Evolutionary conservation across 2,888 invertebrate species (phyloP).

Genomic region (Antheraea yamamai): DNA sequence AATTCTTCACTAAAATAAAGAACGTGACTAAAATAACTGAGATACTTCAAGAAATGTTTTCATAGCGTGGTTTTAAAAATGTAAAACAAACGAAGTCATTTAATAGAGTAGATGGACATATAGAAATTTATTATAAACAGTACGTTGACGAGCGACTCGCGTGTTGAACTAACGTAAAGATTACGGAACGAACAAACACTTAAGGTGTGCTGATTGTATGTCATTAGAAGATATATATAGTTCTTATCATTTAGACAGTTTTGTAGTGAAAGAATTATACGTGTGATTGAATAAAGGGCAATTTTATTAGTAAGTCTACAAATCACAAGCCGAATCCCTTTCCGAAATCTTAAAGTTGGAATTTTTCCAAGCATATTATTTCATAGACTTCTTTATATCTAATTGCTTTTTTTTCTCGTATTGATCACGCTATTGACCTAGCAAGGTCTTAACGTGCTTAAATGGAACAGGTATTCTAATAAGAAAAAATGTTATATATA

Average conservation of each 20-base stretch:
- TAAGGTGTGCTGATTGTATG: background rate
- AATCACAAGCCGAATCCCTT: too few relatives aligned
- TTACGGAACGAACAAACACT: background rate
- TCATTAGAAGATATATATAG: background rate
- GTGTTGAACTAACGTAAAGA: background rate
- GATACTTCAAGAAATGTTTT: background rate
- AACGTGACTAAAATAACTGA: background rate
- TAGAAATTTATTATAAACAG: background rate
- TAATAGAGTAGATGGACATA: background rate
- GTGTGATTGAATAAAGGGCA: background rate
- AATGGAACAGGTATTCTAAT: too few relatives aligned
- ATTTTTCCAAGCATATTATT: too few relatives aligned
- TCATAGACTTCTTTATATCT: too few relatives aligned
- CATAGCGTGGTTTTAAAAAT: background rate
- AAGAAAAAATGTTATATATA: too few relatives aligned
- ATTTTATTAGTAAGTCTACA: background rate
- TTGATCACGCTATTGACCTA: too few relatives aligned
- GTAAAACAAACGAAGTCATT: background rate
- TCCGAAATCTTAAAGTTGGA: too few relatives aligned
- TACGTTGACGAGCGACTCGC: constrained; percentile 1
- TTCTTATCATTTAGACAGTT: background rate
- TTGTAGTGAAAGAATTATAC: background rate
- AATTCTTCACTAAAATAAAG: background rate
- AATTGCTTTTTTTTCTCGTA: too few relatives aligned
- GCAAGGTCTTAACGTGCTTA: too few relatives aligned